Base-by-base conservation (phyloP, 2,888 invertebrate species). In the Diplolepis rosae region DNA sequence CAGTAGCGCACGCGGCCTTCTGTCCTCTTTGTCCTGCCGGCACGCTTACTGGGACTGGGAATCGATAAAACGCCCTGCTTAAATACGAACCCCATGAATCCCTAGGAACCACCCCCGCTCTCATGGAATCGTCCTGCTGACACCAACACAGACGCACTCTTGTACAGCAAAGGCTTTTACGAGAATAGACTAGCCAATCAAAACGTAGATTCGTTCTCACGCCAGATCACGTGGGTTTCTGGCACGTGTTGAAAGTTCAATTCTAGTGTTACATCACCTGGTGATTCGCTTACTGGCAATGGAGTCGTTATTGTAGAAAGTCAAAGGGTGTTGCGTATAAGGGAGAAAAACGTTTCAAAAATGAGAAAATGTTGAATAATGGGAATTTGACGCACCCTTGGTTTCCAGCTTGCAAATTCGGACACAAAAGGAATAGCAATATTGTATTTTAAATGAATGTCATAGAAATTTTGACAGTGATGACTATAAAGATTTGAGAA, bases 11-110 rank as follows among this genome's bases (percentile, higher is more conserved):
- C 65, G 69, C 65, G 45, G 54, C 27, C 50, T 24, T 50, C 50
- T 24, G 65, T 80, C 69, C 79, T 77, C 81, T 82, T 82, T 82
- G 81, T 82, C 80, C 80, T 74, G 74, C 75, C 79, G 79, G 82
- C 82, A 82, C 82, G 82, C 80, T 80, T 79, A 77, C 66, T 68
- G 65, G 71, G 73, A 68, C 73, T 73, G 80, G 77, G 79, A 82
- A 82, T 82, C 82, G 82, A 82, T 82, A 81, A 78, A 79, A 79
- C 79, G 78, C 76, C 79, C 77, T 72, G 77, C 76, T 73, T 76
- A 74, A 81, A 81, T 80, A 76, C 76, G 75, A 79, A 65, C 77
- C 76, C 72, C 70, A 61, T 61, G 69, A 71, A 68, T 73, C 68
- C 71, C 18, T 11, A 4, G 24, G 48, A 50, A 50, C 48, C 18